Base-by-base conservation (phyloP, 2,888 invertebrate species). In the Clunio marinus region DNA sequence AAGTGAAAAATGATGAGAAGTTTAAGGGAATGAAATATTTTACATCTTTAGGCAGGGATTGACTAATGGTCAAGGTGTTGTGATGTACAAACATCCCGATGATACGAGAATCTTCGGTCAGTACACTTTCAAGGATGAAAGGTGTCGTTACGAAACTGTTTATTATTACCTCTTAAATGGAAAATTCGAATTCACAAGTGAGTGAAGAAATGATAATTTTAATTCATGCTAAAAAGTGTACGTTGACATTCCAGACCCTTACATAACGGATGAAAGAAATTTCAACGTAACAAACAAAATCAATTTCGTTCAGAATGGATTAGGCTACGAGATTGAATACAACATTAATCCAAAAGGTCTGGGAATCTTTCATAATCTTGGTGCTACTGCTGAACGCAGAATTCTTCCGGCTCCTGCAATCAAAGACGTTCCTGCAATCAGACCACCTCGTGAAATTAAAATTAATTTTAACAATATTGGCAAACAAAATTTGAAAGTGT, bases 101-200 rank as follows among this genome's bases (percentile, higher is more conserved):
- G 66, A 66, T 32, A 8, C 28, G n/a, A 20, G 66, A 55, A 13
- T 66, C 10, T 66, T 66, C 17, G 66, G 66, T 20, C 66, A 66
- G 32, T 66, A 66, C 24, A 55, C 66, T 0, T 66, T 66, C 27
- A 66, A 66, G 24, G 55, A 66, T 20, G 66, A 66, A n/a, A 51
- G 22, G 15, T 66, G 66, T 35, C 8, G 13, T 2, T 66, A 66
- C 24, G 66, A 66, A 20, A 66, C 66, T 10, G 66, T 66, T 10
- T 66, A 66, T 28, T 66, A 66, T 55, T 66, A 55, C 10, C 51
- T 66, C 0, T 20, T 32, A 2, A 27, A 22, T 10, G 66, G 66
- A 20, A 66, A 66, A 66, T 66, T 55, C 55, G 66, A 66, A 22
- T 66, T 66, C 20, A 66, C 66, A 22, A 66, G 66, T 66, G 22